Percentiles rank a stretch among this genome's conserved stretches.
phyloP scores from a whole-genome alignment of 2,113 vertebrate species.

The Brachypodius melanocephalos region DNA sequence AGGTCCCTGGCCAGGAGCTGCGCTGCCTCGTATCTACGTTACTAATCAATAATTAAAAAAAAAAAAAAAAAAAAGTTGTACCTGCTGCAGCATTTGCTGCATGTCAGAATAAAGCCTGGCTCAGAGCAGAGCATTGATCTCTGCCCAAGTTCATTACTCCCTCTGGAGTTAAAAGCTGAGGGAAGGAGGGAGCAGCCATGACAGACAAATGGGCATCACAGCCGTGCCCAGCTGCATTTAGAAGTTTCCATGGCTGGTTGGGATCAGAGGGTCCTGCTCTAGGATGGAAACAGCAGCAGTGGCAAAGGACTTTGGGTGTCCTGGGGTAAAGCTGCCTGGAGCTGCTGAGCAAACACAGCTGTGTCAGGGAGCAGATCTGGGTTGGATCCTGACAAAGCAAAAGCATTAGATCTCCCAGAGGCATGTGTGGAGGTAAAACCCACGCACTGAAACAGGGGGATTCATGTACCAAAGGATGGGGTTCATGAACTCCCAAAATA shows the following conservation, averaged over 20 bases:
- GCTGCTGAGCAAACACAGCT: background rate
- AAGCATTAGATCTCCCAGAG: background rate
- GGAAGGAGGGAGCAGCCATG: background rate
- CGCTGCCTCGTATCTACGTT: background rate
- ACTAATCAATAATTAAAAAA: background rate
- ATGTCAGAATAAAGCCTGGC: background rate
- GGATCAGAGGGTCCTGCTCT: background rate
- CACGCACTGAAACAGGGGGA: accelerated
- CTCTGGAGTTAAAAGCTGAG: background rate
- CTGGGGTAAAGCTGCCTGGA: background rate
- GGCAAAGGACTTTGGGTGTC: background rate
- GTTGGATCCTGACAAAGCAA: background rate
- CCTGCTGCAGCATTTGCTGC: background rate
- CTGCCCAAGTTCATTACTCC: slow-evolving; percentile 21
- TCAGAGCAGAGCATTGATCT: background rate
- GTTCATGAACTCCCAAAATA: accelerated
- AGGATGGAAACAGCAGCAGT: background rate
- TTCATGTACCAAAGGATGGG: background rate
- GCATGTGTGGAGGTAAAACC: accelerated
- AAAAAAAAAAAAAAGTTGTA: background rate
- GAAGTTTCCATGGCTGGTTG: background rate
- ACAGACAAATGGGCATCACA: accelerated
- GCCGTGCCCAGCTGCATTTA: background rate
- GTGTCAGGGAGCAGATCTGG: background rate
- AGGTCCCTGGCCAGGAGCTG: background rate